These are phyloP conservation scores for Chaetura pelagica DNA, from an alignment of 2,113 vertebrate genomes.

Conservation along the genomic window DNA sequence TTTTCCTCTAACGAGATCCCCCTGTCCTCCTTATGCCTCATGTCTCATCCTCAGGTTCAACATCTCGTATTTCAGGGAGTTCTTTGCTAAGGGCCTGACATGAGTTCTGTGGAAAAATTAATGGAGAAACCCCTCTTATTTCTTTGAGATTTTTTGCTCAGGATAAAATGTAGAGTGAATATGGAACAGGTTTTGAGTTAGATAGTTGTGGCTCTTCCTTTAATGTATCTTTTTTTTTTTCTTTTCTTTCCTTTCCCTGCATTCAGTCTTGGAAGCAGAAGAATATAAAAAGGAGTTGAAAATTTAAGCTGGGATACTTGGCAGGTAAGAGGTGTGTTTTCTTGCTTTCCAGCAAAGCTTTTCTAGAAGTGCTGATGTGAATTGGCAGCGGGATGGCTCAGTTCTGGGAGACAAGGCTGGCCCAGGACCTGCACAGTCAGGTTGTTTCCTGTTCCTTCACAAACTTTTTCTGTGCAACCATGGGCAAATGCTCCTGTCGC, in stretches of 20 bases:
- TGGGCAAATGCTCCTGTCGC: rapidly evolving
- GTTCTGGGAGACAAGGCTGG: background rate
- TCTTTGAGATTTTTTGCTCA: background rate
- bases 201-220: background rate
- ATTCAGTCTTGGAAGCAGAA: conserved; percentile 56
- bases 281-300: conserved; percentile 46
- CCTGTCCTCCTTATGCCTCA: rapidly evolving
- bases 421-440: background rate
- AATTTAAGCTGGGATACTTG: conserved; percentile 47
- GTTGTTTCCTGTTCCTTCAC: background rate
- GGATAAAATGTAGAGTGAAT: background rate
- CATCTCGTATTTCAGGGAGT: background rate
- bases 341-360: rapidly evolving
- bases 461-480: rapidly evolving
- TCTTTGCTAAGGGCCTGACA: background rate
- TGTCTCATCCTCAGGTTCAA: background rate
- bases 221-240: background rate
- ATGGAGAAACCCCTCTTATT: background rate
- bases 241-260: background rate
- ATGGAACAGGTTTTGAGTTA: background rate
- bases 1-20: background rate
- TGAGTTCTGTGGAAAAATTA: background rate
- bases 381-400: background rate
- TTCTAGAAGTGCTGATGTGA: conserved; percentile 5
- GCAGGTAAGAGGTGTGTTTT: conserved; percentile 68